phyloP scores from a whole-genome alignment of 2,113 vertebrate species.

The Ptilonorhynchus violaceus region DNA sequence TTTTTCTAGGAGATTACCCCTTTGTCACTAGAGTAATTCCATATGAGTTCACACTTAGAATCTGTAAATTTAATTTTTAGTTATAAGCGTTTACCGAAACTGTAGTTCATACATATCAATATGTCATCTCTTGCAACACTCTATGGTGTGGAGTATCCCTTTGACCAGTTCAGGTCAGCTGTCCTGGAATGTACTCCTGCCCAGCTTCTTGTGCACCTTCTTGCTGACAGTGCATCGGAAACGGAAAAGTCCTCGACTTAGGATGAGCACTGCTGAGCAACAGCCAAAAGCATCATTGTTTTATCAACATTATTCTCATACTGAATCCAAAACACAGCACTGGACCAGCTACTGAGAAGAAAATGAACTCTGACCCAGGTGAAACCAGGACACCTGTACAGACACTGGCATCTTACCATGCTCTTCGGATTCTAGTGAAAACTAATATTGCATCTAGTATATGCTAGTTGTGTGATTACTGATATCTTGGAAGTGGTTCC shows the following conservation, averaged over 20 bases:
- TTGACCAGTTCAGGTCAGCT: not conserved
- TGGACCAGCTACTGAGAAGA: not conserved
- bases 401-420: not conserved
- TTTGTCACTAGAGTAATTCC: not conserved
- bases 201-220: not conserved
- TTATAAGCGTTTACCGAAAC: not conserved
- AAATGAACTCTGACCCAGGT: not conserved
- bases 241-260: not conserved
- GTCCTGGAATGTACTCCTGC: not conserved
- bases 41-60: not conserved
- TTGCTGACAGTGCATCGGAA: not conserved
- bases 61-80: not conserved
- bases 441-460: not conserved
- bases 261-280: not conserved
- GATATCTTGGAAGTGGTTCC: not conserved
- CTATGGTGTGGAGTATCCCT: not conserved
- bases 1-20: not conserved
- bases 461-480: not conserved
- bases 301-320: not conserved
- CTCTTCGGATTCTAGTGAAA: not conserved
- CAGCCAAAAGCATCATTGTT: not conserved
- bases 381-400: not conserved
- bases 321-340: not conserved
- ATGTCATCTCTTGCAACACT: rapidly evolving
- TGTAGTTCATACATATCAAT: not conserved